Base-by-base conservation (phyloP, 2,888 invertebrate genomes). In the Cryptocephalus primarius region DNA sequence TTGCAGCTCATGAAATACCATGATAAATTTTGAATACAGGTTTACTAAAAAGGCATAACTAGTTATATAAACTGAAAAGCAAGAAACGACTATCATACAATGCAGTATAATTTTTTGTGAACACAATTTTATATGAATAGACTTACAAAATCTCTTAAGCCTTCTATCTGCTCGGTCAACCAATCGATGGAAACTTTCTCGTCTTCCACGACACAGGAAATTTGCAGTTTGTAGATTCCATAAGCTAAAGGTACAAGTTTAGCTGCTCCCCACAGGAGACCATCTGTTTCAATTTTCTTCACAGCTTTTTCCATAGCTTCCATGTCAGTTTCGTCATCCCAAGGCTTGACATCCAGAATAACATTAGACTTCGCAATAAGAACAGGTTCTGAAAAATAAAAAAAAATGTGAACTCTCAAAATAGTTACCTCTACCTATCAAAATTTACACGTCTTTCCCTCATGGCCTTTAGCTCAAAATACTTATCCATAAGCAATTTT, bases 251-350 rank as follows among this genome's bases (percentile, higher is more conserved):
- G 91, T 8, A 92, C 88, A 45, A 93, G 73, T 77, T 92, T 91
- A 2, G 88, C 85, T 46, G 89, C 87, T 56, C 96, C 96, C 96
- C 96, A 97, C 4, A 94, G 67, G 33, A 96, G 79, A 22, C 96
- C 96, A 62, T 95, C 94, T 53, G 77, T 78, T 50, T 66, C 66
- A 55, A 97, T 84, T 55, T 78, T 75, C 55, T 94, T 78, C 1
- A 95, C 92, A 57, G 75, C 72, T 32, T 73, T 69, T 72, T 97
- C 95, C 80, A 96, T 78, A 48, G 73, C 78, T 56, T 77, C 79
- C 85, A 96, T 88, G 61, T 96, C 88, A 34, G 95, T 95, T 69
- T 93, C 92, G 72, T 93, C 92, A 67, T 88, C 88, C 83, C 83
- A 83, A 12, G 94, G 93, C 67, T 97, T 97, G 1, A 95, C 84